A percentile compares a stretch with the other conserved stretches of the same genome.
These are phyloP conservation scores for Phyto melanocephala DNA, from an alignment of 2,888 invertebrate genomes.

Conservation along the genomic window DNA sequence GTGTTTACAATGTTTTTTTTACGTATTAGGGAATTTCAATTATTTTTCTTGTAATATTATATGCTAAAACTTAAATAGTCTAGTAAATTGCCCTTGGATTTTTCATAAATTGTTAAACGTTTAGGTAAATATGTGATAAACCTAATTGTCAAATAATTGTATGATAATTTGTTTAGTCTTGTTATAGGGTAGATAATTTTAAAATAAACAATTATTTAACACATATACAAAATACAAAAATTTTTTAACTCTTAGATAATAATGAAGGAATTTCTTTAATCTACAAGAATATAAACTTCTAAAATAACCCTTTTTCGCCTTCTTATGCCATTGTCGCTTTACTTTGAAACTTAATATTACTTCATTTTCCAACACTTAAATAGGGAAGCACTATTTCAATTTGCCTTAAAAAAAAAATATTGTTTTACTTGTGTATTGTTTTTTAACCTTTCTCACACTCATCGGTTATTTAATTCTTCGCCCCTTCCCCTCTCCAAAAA, in stretches of 20 bases:
- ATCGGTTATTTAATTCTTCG: not conserved
- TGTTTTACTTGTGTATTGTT: slow-evolving; percentile 29
- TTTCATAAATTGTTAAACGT: not conserved
- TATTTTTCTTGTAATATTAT: not conserved
- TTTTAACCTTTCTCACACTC: slow-evolving; percentile 55
- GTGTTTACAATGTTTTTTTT: not conserved
- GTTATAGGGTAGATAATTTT: too few species aligned
- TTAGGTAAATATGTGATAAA: not conserved
- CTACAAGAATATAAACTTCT: too few species aligned
- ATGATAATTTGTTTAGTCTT: not conserved
- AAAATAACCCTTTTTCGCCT: not conserved
- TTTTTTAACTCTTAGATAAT: too few species aligned
- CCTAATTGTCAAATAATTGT: not conserved
- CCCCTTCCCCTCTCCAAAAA: not conserved
- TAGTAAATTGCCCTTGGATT: not conserved
- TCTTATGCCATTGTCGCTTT: too few species aligned
- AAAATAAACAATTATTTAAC: too few species aligned
- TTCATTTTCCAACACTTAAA: slow-evolving; percentile 9
- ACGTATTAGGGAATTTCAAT: not conserved
- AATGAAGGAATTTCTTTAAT: too few species aligned
- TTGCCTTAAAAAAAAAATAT: slow-evolving; percentile 4
- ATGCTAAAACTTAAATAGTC: not conserved
- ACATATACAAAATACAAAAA: too few species aligned
- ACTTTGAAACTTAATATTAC: not conserved
- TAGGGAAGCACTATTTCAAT: not conserved